Base-by-base conservation (phyloP, 2,888 invertebrate genomes). In the Linnaemya tessellans region DNA sequence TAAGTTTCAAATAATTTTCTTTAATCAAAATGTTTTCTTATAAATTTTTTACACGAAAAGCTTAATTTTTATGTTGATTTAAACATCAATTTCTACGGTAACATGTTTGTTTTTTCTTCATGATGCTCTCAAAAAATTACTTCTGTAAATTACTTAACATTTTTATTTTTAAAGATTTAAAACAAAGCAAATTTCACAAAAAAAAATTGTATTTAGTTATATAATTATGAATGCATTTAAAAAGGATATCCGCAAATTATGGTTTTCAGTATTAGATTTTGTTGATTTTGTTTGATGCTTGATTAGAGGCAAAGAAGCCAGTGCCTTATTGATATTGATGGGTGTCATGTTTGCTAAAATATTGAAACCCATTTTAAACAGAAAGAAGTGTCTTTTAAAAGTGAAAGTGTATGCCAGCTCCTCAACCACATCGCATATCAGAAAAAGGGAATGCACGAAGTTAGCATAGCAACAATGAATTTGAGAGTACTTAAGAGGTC, bases 71-170 rank as follows among this genome's bases (percentile, higher is more conserved):
- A 62, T 51, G 30, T 70, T 54, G 90, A 73, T 20, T 60, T 30
- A 88, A 89, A 88, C 89, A 90, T 90, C 89, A 90, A 90, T 90
- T 90, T 91, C 90, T 90, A 88, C 88, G 87, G 86, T 89, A 84
- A 89, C 88, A 89, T 89, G 89, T 89, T 88, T 88, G 88, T 49
- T 74, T 30, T 70, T 80, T 20, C 13, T 79, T 65, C 22, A 68
- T 51, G 73, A 15, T 54, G 62, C 22, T 80, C 67, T 65, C 60
- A 35, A 58, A 35, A 71, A 20, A 75, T 86, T 89, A 88, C 89
- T 90, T 91, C 90, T 91, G 91, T 90, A 90, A 91, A 90, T 90
- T 89, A 88, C 87, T 87, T 87, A 81, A 65, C 46, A 77, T 51
- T 60, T 49, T 74, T 71, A 74, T 60, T 65, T 60, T 73, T 0